phyloP scores from a whole-genome alignment of 2,888 invertebrate genomes.

The Drosophila paracracens region DNA sequence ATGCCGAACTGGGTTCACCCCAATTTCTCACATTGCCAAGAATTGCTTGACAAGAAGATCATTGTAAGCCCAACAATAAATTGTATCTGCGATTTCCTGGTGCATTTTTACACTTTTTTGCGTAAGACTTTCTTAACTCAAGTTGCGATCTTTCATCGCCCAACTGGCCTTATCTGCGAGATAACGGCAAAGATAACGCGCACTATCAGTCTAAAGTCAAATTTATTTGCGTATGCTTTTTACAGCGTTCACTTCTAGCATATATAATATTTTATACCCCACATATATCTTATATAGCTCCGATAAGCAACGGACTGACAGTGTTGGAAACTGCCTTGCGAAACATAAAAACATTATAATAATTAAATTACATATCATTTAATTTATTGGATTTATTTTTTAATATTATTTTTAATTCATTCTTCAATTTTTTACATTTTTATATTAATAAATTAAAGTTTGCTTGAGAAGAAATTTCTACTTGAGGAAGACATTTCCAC shows the following conservation, averaged over 20 bases:
- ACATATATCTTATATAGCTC: constrained; percentile 27
- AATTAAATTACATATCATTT: too few relatives aligned
- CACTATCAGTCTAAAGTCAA: constrained; percentile 39
- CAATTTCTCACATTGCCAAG: background rate
- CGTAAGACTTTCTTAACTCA: constrained; percentile 28
- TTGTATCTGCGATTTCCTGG: constrained; percentile 29
- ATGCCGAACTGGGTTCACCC: background rate
- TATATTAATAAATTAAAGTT: too few relatives aligned
- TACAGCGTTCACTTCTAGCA: constrained; percentile 43
- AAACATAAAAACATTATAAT: too few relatives aligned
- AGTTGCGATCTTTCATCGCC: background rate
- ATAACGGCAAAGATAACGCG: constrained; percentile 39
- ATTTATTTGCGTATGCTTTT: constrained; percentile 61
- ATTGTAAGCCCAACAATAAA: constrained; percentile 25
- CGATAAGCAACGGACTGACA: constrained; percentile 14
- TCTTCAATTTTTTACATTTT: too few relatives aligned
- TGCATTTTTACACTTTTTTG: constrained; percentile 28
- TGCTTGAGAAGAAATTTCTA: too few relatives aligned
- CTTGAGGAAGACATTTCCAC: too few relatives aligned
- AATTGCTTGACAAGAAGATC: background rate
- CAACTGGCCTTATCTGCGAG: constrained; percentile 28
- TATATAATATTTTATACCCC: constrained; percentile 40
- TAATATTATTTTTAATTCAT: too few relatives aligned
- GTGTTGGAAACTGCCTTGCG: background rate
- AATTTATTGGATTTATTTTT: too few relatives aligned